A percentile compares a stretch with the other conserved stretches of the same genome.
phyloP scores from a whole-genome alignment of 2,113 vertebrate genomes.

The Salvator merianae region DNA sequence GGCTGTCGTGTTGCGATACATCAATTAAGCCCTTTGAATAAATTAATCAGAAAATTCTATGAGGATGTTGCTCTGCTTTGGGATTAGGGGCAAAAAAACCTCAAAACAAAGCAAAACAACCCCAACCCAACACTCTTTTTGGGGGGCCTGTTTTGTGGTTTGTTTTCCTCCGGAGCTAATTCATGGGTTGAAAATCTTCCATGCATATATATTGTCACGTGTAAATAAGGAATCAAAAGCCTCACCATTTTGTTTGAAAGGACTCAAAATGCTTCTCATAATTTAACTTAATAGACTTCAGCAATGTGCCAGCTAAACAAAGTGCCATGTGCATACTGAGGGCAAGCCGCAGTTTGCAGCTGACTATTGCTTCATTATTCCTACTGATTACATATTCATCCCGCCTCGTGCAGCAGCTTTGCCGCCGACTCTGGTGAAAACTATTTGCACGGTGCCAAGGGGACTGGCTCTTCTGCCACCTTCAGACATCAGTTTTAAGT shows the following conservation, averaged over 20 bases:
- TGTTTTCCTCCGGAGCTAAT: conserved; percentile 70
- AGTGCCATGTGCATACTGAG: conserved; percentile 62
- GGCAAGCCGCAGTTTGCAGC: conserved; percentile 67
- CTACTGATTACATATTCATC: conserved; percentile 74
- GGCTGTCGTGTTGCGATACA: conserved; percentile 60
- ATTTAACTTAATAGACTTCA: conserved; percentile 72
- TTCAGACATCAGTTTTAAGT: conserved; percentile 62
- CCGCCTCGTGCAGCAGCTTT: conserved; percentile 62
- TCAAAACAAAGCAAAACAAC: conserved; percentile 55
- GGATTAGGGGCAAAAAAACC: conserved; percentile 44
- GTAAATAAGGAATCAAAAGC: conserved; percentile 66
- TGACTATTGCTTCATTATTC: conserved; percentile 68
- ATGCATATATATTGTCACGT: conserved; percentile 58
- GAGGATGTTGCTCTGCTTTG: conserved; percentile 59
- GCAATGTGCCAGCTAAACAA: conserved; percentile 67
- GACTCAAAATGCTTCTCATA: conserved; percentile 68
- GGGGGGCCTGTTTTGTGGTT: conserved; percentile 60
- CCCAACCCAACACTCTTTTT: conserved; percentile 43
- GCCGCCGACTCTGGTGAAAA: conserved; percentile 60
- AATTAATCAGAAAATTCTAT: conserved; percentile 69
- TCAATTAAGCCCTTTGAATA: conserved; percentile 71
- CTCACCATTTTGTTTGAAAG: conserved; percentile 61
- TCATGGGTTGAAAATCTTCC: conserved; percentile 58
- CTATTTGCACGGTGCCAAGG: conserved; percentile 63
- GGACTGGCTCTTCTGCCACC: conserved; percentile 47